These are phyloP conservation scores for Meandrina meandrites DNA, from an alignment of 92 coral and sea anemone species.

Conservation along the genomic window DNA sequence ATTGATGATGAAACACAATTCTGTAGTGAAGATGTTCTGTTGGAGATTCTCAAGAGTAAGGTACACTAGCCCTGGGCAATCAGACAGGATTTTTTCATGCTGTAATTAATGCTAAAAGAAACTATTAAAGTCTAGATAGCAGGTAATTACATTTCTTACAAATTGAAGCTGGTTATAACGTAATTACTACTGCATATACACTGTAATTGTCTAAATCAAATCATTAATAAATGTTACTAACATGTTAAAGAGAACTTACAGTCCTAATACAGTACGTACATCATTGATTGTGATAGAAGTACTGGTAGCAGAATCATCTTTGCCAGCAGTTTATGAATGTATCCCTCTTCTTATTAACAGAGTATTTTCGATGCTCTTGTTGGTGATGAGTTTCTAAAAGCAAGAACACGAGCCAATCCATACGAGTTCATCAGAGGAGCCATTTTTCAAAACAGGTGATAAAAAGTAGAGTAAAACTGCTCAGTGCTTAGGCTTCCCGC, in stretches of 20 bases:
- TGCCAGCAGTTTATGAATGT: not conserved
- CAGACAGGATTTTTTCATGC: not conserved
- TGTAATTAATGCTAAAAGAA: too few relatives aligned
- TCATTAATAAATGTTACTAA: not conserved
- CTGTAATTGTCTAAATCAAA: too few relatives aligned
- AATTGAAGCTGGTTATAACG: not conserved
- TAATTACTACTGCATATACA: not conserved
- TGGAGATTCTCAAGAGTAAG: constrained; percentile 85
- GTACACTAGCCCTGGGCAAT: too few relatives aligned
- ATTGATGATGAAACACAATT: constrained; percentile 89
- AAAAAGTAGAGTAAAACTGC: too few relatives aligned
- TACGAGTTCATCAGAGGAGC: constrained; percentile 95
- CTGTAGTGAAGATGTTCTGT: constrained; percentile 82
- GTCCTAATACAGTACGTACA: too few relatives aligned
- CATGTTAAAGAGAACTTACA: too few relatives aligned
- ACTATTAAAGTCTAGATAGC: too few relatives aligned
- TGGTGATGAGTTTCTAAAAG: constrained; percentile 89
- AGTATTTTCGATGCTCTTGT: constrained; percentile 90
- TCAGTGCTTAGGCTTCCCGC: too few relatives aligned
- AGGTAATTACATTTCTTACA: too few relatives aligned
- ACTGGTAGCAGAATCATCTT: not conserved
- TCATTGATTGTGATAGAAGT: too few relatives aligned
- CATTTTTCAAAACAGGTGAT: constrained; percentile 94
- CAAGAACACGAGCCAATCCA: constrained; percentile 97
- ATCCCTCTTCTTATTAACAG: constrained; percentile 35